Base-by-base conservation (phyloP, 2,797 vertebrate species). In the Alcedo quadribrachys region DNA sequence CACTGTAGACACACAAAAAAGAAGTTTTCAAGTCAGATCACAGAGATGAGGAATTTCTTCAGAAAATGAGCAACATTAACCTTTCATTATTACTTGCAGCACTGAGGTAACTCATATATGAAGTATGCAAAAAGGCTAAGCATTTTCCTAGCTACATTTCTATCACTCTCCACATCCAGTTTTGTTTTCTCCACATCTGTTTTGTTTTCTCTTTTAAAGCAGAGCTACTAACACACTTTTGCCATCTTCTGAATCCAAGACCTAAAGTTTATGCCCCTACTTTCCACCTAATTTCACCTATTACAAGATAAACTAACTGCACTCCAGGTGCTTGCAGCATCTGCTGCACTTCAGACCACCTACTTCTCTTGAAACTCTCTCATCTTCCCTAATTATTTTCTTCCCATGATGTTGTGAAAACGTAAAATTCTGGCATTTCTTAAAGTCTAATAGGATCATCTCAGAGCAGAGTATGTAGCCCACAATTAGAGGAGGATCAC, bases 11-110 rank as follows among this genome's bases (percentile, higher is more conserved):
- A 32, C 61, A 69, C 43, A 12, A 40, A 90, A 90, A 76, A 61
- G 24, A 55, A 78, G n/a, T 83, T 69, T 69, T 86, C 81, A 92
- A 78, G 16, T 51, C 32, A 89, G 35, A 45, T 53, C 28, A 28
- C 13, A 33, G 51, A n/a, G 28, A 80, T 35, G 4, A 62, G 3
- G n/a, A 85, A 33, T 30, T 67, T 90, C 33, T 76, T 63, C 19
- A 84, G 43, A 37, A 86, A 42, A 22, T 28, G 12, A 45, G 6
- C 45, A 84, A 42, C 13, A 45, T 35, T n/a, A 35, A 50, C 32
- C 6, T 84, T 42, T 58, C 37, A 61, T 76, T 70, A 50, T 57
- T 80, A 70, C 37, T 58, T 65, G 15, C 35, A 62, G 53, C 16
- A 33, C 19, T 66, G 28, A 2, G 8, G 18, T 35, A 77, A 55